A percentile compares a stretch with the other conserved stretches of the same genome.
These are phyloP conservation scores for Willisornis vidua DNA, from an alignment of 2,113 vertebrate species.

Conservation along the genomic window DNA sequence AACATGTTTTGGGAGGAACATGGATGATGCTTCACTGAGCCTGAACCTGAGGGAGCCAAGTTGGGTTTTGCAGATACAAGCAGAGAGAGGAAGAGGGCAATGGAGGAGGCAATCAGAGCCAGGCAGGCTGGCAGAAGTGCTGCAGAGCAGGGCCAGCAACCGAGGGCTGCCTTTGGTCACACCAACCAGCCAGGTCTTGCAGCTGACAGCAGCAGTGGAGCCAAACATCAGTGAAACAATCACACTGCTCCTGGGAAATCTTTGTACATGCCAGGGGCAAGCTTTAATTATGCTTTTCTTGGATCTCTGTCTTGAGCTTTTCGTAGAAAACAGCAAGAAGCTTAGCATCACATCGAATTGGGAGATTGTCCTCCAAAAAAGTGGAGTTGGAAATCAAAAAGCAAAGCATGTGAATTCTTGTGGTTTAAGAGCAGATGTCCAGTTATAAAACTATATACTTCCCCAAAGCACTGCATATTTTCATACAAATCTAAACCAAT, in stretches of 20 bases:
- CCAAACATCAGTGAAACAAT: not conserved
- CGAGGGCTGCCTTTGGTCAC: fast-evolving
- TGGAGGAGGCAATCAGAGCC: not conserved
- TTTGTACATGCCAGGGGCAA: not conserved
- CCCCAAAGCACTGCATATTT: not conserved
- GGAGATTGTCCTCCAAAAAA: not conserved
- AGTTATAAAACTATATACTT: not conserved
- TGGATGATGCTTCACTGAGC: not conserved
- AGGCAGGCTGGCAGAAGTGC: not conserved
- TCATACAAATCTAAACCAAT: not conserved
- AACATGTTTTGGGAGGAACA: fast-evolving
- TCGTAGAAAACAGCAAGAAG: not conserved
- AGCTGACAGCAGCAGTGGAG: not conserved
- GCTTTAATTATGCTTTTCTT: constrained; percentile 16
- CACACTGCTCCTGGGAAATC: not conserved
- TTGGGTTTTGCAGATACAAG: not conserved
- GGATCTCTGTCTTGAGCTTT: not conserved
- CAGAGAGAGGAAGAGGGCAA: not conserved
- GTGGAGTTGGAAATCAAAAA: not conserved
- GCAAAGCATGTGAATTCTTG: not conserved
- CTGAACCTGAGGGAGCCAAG: not conserved
- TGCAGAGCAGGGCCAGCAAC: not conserved
- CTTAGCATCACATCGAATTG: not conserved
- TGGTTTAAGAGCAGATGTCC: not conserved
- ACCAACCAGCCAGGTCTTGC: not conserved